Evolutionary conservation across 2,797 vertebrate species (phyloP).

Genomic region (Podarcis lilfordi): DNA sequence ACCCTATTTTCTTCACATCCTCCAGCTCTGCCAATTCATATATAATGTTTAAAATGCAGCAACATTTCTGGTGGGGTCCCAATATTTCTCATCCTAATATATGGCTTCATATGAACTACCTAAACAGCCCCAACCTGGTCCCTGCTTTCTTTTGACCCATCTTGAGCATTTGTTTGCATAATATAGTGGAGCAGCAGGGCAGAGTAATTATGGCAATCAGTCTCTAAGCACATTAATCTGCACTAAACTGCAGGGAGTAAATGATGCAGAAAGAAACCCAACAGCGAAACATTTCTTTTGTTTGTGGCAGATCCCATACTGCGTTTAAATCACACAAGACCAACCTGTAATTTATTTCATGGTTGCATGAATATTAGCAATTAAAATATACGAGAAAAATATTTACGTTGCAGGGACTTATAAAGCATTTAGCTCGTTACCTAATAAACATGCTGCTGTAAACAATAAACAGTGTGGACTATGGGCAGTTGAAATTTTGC

Average conservation of each 20-base stretch:
- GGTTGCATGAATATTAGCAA: conserved; percentile 44
- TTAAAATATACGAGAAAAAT: conserved; percentile 62
- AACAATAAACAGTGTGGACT: conserved; percentile 25
- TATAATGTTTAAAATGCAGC: no score
- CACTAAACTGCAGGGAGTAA: conserved; percentile 84
- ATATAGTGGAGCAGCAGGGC: conserved; percentile 80
- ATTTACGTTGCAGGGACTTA: conserved; percentile 39
- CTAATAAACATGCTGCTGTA: conserved; percentile 33
- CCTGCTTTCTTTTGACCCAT: conserved; percentile 60
- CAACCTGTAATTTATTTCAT: conserved; percentile 65
- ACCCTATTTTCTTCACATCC: background rate
- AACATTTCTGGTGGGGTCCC: background rate
- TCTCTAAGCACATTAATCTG: conserved; percentile 85
- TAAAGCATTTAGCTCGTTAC: conserved; percentile 32
- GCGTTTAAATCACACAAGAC: conserved; percentile 62
- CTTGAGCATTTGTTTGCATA: conserved; percentile 79
- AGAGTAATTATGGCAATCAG: conserved; percentile 86
- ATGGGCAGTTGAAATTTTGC: background rate
- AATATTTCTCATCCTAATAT: conserved; percentile 24
- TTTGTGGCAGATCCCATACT: conserved; percentile 68
- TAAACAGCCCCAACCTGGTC: conserved; percentile 59
- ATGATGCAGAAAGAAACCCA: conserved; percentile 82
- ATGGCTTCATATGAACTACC: background rate
- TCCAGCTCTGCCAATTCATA: background rate
- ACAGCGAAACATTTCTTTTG: conserved; percentile 72